Evolutionary conservation across 2,888 invertebrate genomes (phyloP), one percentile per base, ranked within the genome.

Genomic region (Sylvicola fuscatus): DNA sequence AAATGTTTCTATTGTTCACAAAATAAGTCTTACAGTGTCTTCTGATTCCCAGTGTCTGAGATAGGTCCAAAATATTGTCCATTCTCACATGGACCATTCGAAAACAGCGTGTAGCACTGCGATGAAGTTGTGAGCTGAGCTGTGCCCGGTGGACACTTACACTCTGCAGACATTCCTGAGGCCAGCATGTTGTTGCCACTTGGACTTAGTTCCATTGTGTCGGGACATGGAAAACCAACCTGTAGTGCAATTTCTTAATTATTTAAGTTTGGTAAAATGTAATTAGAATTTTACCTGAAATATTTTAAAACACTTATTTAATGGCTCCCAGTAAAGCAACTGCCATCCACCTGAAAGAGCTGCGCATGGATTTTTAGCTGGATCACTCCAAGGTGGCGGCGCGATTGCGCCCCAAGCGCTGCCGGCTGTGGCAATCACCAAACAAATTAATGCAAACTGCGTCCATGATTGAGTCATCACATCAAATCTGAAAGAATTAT

Each of bases 361-460:
- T 3, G 84, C 82, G 46, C 86, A 86, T 1, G 86, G 86, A 55
- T 86, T 86, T 46, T 70, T 65, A 41, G 68, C 64, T 2, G 81
- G 76, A 52, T 86, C 75, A 35, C 82, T 83, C 86, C 86, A 86
- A 8, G 82, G 81, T 1, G 86, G 86, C 27, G 84, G 77, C 45
- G 80, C 65, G 41, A 84, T 75, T n/a, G 54, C 56, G 3, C 49
- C 29, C 14, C 12, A 29, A 4, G 11, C 14, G 11, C 14, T 13
- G n/a, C 29, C 4, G 4, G 29, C n/a, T 29, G 29, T 29, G n/a
- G 14, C n/a, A 13, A 29, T 13, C 14, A 29, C 5, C n/a, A 29
- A 29, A n/a, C 12, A 29, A 13, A 13, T 29, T 13, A 29, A 29
- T 29, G n/a, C 14, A n/a, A n/a, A 29, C 4, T 8, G 5, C 4